Evolutionary conservation across 1,140 invertebrate species (phyloP), one percentile per base, ranked within the genome.

Genomic region (Ceratosolen fusciceps): DNA sequence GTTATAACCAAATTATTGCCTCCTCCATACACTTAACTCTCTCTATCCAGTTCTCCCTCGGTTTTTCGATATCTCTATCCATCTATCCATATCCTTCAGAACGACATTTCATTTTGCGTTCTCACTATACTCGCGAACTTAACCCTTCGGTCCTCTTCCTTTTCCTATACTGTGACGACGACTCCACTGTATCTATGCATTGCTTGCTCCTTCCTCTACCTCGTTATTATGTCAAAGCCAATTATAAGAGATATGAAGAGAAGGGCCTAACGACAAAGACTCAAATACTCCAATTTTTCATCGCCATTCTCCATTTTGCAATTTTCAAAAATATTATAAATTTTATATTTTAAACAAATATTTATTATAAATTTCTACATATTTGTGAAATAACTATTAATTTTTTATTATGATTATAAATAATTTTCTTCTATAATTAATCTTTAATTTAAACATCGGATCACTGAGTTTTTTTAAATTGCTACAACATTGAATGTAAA

Each of bases 1-100:
- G 88, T 90, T 90, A 90, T 90, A 90, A 90, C 88, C 86, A 84
- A 88, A 89, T 90, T 90, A 90, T 90, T 90, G 86, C 90, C 87
- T 90, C 86, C 88, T 90, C 89, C 88, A n/a, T 72, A 56, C 73
- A 58, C 71, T 62, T 31, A 56, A 39, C 56, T 74, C 72, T 73
- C 71, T 74, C 72, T 74, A 8, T 70, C 67, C 56, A 52, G 74
- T 49, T 75, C 70, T 80, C 74, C 77, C 74, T 75, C 54, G 73
- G 56, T 74, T 56, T 74, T 37, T 78, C 37, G 80, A 34, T 77
- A 34, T 43, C n/a, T n/a, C 49, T 68, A n/a, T 54, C 65, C 49
- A 34, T 54, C 39, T 8, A 3, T 60, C 52, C 29, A 49, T 54
- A 52, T 21, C 74, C 74, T 52, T 67, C 76, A n/a, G 24, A 37